Evolutionary conservation across 2,797 vertebrate species (phyloP).

Genomic region (Acanthurus tractus): DNA sequence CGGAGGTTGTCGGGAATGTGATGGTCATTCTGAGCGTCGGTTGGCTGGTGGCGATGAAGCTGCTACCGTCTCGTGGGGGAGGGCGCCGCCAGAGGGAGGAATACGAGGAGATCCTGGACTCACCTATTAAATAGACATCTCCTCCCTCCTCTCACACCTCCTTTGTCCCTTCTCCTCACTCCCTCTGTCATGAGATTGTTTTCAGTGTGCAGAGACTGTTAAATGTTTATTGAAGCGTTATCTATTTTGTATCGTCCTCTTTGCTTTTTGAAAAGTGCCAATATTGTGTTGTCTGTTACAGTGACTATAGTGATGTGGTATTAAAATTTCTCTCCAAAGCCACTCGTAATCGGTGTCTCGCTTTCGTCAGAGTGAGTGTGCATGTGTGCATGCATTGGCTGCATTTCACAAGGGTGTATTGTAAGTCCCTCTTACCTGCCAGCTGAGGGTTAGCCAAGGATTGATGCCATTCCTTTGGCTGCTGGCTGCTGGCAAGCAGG

Average conservation of each 20-base stretch:
- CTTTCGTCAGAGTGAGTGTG: not conserved
- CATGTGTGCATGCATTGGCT: conserved; percentile 13
- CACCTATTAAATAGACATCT: conserved; percentile 91
- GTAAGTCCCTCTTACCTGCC: conserved; percentile 52
- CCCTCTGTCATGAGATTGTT: conserved; percentile 25
- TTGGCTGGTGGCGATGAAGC: conserved; percentile 92
- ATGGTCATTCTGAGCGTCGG: conserved; percentile 93
- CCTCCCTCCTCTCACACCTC: not conserved
- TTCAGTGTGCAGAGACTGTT: conserved; percentile 71
- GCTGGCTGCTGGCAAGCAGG: conserved; percentile 21
- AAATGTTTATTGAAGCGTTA: conserved; percentile 77
- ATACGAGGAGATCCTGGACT: conserved; percentile 96
- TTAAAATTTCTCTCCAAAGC: conserved; percentile 72
- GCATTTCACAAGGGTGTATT: conserved; percentile 43
- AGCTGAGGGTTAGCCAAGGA: conserved; percentile 49
- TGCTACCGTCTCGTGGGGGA: conserved; percentile 87
- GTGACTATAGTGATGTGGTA: conserved; percentile 77
- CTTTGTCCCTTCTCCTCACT: conserved; percentile 4
- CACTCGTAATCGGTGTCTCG: conserved; percentile 36
- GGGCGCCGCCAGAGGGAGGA: conserved; percentile 88
- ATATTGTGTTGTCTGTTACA: conserved; percentile 78
- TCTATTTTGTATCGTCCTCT: conserved; percentile 83
- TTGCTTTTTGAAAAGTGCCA: conserved; percentile 83
- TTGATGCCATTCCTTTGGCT: conserved; percentile 52
- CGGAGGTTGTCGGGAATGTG: conserved; percentile 90